phyloP scores from a whole-genome alignment of 2,797 vertebrate genomes.

The Spatula versicolor region DNA sequence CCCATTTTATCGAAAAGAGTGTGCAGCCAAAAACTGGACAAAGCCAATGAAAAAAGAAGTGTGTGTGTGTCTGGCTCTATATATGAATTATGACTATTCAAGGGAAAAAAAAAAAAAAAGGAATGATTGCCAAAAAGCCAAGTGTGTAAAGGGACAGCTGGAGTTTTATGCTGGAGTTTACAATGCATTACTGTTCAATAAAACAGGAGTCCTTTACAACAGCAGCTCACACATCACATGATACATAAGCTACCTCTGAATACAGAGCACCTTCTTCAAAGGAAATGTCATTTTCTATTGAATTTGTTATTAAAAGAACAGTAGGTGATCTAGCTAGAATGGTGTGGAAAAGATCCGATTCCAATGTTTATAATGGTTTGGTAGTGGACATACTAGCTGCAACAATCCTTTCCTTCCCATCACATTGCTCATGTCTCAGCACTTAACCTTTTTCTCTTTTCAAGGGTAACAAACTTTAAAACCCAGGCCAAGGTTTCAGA shows the following conservation, averaged over 20 bases:
- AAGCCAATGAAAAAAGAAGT: slow-evolving; percentile 49
- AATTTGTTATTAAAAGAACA: slow-evolving; percentile 55
- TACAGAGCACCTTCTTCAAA: slow-evolving; percentile 72
- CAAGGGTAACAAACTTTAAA: background rate
- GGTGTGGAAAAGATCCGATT: slow-evolving; percentile 18
- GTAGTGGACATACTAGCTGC: background rate
- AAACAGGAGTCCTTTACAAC: slow-evolving; percentile 58
- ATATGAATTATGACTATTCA: slow-evolving; percentile 81
- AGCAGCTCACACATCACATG: slow-evolving; percentile 35
- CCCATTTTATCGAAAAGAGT: slow-evolving; percentile 32
- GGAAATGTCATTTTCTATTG: slow-evolving; percentile 48
- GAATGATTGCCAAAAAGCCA: slow-evolving; percentile 75
- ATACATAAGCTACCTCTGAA: slow-evolving; percentile 65
- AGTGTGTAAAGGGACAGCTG: slow-evolving; percentile 78
- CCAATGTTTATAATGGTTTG: background rate
- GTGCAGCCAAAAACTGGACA: slow-evolving; percentile 56
- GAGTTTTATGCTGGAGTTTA: slow-evolving; percentile 72
- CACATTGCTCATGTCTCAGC: background rate
- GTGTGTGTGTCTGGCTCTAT: slow-evolving; percentile 60
- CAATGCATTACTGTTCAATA: slow-evolving; percentile 76
- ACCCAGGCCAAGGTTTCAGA: background rate
- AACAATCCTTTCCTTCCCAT: background rate
- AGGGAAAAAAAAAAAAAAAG: slow-evolving; percentile 49
- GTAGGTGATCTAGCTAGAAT: slow-evolving; percentile 41
- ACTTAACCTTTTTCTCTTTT: background rate